These are phyloP conservation scores for Ellobius talpinus DNA, from an alignment of 2,113 vertebrate genomes.

Conservation along the genomic window DNA sequence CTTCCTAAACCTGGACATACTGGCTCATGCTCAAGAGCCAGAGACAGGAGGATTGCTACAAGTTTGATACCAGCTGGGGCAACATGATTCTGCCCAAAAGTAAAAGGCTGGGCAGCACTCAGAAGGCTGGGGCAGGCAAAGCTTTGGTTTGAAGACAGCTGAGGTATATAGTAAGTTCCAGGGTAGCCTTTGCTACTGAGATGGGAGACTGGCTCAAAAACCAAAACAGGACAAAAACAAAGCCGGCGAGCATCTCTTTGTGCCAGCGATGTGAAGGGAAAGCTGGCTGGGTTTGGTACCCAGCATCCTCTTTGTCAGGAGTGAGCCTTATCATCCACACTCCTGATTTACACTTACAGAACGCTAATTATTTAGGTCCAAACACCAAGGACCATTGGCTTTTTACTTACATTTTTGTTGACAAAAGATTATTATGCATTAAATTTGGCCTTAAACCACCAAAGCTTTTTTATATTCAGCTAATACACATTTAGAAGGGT, in stretches of 20 bases:
- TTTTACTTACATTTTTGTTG: neutral
- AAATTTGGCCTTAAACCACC: neutral
- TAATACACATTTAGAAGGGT: neutral
- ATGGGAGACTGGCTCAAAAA: neutral
- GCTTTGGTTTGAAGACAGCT: neutral
- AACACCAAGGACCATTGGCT: neutral
- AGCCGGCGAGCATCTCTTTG: neutral
- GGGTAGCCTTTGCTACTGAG: neutral
- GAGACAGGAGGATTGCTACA: neutral
- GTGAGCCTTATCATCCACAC: neutral
- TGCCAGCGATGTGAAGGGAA: neutral
- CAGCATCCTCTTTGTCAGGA: neutral
- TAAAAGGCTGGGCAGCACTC: neutral
- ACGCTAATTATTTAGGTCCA: neutral
- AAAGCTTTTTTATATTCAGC: neutral
- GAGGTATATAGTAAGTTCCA: neutral
- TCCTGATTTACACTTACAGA: neutral
- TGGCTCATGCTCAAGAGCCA: neutral
- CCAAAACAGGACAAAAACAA: too few relatives aligned
- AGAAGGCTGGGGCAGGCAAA: neutral
- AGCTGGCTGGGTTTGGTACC: neutral
- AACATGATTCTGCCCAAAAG: neutral
- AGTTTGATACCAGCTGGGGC: neutral
- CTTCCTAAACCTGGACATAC: neutral
- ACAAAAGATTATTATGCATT: constrained; percentile 35